Conservation (phyloP, 37 sponge, comb jelly and placozoan species). For the Haliclona indistincta region DNA sequence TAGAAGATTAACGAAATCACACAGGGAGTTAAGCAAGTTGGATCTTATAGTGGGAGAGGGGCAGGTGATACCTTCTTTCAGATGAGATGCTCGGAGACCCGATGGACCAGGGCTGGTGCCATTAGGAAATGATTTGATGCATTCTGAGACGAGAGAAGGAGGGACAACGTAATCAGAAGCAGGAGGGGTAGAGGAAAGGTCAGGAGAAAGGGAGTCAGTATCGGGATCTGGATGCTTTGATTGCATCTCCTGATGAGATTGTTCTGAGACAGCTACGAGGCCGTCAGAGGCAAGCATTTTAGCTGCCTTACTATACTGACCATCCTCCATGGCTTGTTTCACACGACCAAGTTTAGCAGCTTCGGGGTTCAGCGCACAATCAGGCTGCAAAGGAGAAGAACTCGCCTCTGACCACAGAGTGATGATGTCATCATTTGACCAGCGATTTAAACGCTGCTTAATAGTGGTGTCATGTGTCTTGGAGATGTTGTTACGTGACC, state of each 20-base stretch:
- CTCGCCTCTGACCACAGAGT: background rate
- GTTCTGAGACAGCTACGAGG: background rate
- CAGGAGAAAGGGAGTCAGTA: too few species aligned
- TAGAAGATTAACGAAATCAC: conserved; percentile 12
- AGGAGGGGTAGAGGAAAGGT: background rate
- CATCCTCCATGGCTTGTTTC: background rate
- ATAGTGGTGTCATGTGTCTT: background rate
- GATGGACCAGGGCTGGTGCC: too few species aligned
- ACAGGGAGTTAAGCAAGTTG: too few species aligned
- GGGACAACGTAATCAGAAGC: background rate
- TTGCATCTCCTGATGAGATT: background rate
- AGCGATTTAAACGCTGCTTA: background rate
- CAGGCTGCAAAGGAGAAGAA: background rate
- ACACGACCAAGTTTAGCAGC: conserved; percentile 15
- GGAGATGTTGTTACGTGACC: background rate
- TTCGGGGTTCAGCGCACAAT: background rate
- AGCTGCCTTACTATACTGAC: background rate
- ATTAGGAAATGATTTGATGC: too few species aligned
- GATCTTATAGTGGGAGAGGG: too few species aligned
- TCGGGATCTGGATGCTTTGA: background rate
- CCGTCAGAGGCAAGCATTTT: background rate
- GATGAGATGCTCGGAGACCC: background rate
- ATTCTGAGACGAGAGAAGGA: background rate
- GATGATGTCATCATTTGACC: background rate
- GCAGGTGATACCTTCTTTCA: too few species aligned